Evolutionary conservation across 2,888 invertebrate genomes (phyloP), one percentile per base, ranked within the genome.

Genomic region (Lydus trimaculatus): DNA sequence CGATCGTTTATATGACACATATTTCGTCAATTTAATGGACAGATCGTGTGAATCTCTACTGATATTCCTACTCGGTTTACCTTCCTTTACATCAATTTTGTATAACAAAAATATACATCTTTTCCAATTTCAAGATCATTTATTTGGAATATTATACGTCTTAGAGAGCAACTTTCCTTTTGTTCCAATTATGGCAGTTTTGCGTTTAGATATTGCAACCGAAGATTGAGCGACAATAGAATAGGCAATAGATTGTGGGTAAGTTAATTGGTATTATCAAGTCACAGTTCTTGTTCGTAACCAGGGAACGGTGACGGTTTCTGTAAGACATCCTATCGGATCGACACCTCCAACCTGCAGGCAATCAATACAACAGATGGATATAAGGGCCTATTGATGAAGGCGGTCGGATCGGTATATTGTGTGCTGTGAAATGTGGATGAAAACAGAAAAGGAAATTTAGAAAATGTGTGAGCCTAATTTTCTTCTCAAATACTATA

Each of bases 281-380:
- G 48, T 48, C 39, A 52, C 3, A 52, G 52, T 52, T 23, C 52
- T 48, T 17, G 43, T 48, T 3, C 48, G 20, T n/a, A 17, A n/a
- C 7, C 7, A 43, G 17, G n/a, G 15, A 39, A 39, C 15, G 43
- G 9, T 48, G 17, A 48, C 43, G 17, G 48, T 17, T 3, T 48
- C 20, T 20, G 11, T 11, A 11, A 11, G 48, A 3, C 48, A 20
- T 17, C 48, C 48, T 59, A 43, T 31, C 63, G 61, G 69, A 61
- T 72, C 72, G 63, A 31, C 74, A 74, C 76, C 75, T 75, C 71
- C 70, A 74, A 76, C 77, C 77, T 76, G 75, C 71, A 71, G 73
- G 78, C 76, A 78, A 79, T 79, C 78, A 75, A 79, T 79, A 78
- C 76, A 76, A 77, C 78, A 78, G 78, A 78, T 76, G 78, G 76